Base-by-base conservation (phyloP, 2,113 vertebrate species). In the Odobenus rosmarus region DNA sequence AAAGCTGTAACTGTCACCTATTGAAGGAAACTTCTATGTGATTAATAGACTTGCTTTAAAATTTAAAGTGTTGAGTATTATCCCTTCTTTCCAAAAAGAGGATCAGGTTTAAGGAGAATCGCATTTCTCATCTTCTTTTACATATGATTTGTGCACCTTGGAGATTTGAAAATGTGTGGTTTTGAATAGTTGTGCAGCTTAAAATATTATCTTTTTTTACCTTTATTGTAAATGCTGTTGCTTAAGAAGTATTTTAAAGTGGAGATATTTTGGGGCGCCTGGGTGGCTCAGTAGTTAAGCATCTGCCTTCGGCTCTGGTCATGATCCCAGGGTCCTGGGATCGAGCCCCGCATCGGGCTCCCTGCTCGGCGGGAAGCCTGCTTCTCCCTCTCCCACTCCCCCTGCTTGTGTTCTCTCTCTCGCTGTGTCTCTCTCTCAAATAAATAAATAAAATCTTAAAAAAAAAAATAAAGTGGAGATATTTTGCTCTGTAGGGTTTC, bases 21-120 rank as follows among this genome's bases (percentile, higher is more conserved):
- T 61, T 7, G 80, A 96, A 96, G 86, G 57, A 96, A 51, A 61
- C 24, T 67, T 72, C 42, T 93, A n/a, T 82, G 36, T 62, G 88
- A 72, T 83, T 83, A 96, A 67, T 93, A 93, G 96, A 80, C 23
- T 93, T 84, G 14, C 53, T 94, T 76, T 82, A 4, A 97, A 90
- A 72, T 88, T 89, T 83, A 33, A n/a, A 86, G 33, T 64, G 24
- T 86, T 21, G 42, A 21, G 59, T 94, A 77, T 95, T n/a, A 77
- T 62, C 53, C 55, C 83, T 94, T 95, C 57, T 92, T 95, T 87
- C 42, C n/a, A 6, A 85, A 95, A 4, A 1, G n/a, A 59, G 57
- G 64, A 90, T 67, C 31, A 71, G 7, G n/a, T 61, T 71, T 24
- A 77, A 94, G 77, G n/a, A 79, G 61, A 61, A 82, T n/a, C 42